phyloP scores from a whole-genome alignment of 2,888 invertebrate species.

The Selenia dentaria region DNA sequence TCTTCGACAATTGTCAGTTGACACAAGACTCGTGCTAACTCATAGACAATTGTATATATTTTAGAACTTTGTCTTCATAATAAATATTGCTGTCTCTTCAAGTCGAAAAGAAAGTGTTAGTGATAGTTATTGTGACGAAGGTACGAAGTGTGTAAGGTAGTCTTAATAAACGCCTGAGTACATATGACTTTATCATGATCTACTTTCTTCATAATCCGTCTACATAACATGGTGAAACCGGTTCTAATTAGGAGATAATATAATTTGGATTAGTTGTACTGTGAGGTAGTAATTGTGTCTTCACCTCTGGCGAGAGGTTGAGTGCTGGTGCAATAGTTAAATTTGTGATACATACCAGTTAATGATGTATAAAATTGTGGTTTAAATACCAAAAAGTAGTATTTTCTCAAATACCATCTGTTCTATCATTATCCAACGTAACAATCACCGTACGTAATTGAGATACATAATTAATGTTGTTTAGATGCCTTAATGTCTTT shows the following conservation, averaged over 20 bases:
- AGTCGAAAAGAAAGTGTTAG: not conserved
- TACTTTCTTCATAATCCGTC: constrained; percentile 34
- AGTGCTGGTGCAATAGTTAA: constrained; percentile 11
- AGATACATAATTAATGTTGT: no score
- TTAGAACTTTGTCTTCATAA: constrained; percentile 6
- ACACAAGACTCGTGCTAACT: constrained; percentile 30
- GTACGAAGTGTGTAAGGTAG: not conserved
- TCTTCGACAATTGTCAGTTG: constrained; percentile 27
- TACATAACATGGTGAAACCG: constrained; percentile 29
- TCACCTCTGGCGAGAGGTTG: constrained; percentile 18
- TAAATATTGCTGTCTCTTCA: not conserved
- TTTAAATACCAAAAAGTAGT: no score
- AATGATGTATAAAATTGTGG: no score
- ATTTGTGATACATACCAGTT: no score
- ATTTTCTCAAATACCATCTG: no score
- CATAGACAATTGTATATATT: not conserved
- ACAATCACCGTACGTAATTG: no score
- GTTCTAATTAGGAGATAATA: constrained; percentile 37
- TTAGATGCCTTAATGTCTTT: no score
- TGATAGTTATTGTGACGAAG: constrained; percentile 1
- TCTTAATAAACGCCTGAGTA: not conserved
- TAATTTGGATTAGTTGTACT: constrained; percentile 35
- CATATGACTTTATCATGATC: constrained; percentile 28
- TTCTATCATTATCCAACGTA: no score
- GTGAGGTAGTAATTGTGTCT: constrained; percentile 25